A percentile compares a stretch with the other conserved stretches of the same genome.
Evolutionary conservation across 1,140 invertebrate species (phyloP).

Genomic region (Scaptomyza hsui): DNA sequence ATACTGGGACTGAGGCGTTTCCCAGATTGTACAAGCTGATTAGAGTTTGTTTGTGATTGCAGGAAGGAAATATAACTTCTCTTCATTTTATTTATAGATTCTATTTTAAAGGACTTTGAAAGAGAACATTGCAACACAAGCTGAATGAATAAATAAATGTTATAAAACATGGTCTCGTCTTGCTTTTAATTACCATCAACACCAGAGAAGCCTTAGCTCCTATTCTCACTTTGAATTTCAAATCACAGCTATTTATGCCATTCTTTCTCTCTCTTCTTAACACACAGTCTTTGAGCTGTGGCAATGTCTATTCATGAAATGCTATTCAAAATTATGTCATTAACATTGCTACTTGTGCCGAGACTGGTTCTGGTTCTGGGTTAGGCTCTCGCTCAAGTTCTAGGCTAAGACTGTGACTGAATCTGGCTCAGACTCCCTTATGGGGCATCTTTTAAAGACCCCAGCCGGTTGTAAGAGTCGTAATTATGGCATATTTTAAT

Average conservation of each 20-base stretch:
- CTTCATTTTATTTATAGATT: not conserved
- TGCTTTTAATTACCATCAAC: constrained; percentile 56
- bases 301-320: constrained; percentile 72
- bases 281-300: constrained; percentile 2
- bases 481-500: constrained; percentile 80
- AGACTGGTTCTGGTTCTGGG: constrained; percentile 53
- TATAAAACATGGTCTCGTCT: not conserved
- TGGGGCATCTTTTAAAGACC: constrained; percentile 17
- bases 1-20: constrained; percentile 48
- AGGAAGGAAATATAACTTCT: not conserved
- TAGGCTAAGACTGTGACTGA: not conserved
- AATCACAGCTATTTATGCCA: constrained; percentile 35
- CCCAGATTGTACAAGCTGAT: constrained; percentile 50
- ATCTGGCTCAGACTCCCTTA: constrained; percentile 1
- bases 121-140: not conserved
- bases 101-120: not conserved
- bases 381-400: not conserved
- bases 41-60: not conserved
- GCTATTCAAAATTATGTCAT: constrained; percentile 78
- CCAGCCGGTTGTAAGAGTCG: constrained; percentile 17
- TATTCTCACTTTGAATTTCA: constrained; percentile 59
- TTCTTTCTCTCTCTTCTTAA: constrained; percentile 36
- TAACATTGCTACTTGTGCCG: constrained; percentile 69
- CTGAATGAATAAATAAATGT: constrained; percentile 32
- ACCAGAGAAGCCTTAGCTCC: constrained; percentile 23